These are phyloP conservation scores for Phrynocephalus forsythii DNA, from an alignment of 2,797 vertebrate species.

Conservation along the genomic window DNA sequence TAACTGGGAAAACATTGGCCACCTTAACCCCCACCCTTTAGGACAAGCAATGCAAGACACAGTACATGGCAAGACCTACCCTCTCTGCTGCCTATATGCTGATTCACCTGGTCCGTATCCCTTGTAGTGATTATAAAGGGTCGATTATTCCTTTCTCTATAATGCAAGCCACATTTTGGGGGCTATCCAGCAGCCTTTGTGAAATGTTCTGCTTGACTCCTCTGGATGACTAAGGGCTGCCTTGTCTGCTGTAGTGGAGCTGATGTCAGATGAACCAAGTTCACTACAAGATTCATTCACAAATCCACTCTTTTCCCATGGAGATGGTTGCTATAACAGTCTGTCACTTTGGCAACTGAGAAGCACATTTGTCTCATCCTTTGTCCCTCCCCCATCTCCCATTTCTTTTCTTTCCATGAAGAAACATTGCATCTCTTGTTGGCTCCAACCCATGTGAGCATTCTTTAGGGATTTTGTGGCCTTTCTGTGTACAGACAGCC, in stretches of 20 bases:
- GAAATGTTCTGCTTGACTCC: neutral
- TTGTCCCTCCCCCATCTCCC: neutral
- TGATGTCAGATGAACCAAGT: neutral
- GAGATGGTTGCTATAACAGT: constrained; percentile 75
- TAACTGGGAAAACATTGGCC: neutral
- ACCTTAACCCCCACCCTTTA: neutral
- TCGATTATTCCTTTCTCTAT: neutral
- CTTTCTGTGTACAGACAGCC: constrained; percentile 62
- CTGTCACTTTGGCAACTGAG: constrained; percentile 66
- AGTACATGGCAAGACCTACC: too few species aligned
- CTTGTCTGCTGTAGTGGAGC: constrained; percentile 1
- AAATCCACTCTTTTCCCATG: constrained; percentile 57
- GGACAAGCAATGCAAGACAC: too few species aligned
- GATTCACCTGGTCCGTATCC: too few species aligned
- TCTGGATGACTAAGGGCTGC: neutral
- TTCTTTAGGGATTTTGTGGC: constrained; percentile 60
- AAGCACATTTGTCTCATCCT: constrained; percentile 55
- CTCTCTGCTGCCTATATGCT: too few species aligned
- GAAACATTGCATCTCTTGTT: constrained; percentile 48
- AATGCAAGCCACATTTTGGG: neutral
- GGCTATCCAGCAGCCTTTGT: neutral
- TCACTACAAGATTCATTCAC: constrained; percentile 70
- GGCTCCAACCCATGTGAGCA: constrained; percentile 33
- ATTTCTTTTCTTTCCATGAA: constrained; percentile 71
- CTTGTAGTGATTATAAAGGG: neutral